Evolutionary conservation across 2,113 vertebrate genomes (phyloP), one percentile per base, ranked within the genome.

Genomic region (Lates calcarifer): DNA sequence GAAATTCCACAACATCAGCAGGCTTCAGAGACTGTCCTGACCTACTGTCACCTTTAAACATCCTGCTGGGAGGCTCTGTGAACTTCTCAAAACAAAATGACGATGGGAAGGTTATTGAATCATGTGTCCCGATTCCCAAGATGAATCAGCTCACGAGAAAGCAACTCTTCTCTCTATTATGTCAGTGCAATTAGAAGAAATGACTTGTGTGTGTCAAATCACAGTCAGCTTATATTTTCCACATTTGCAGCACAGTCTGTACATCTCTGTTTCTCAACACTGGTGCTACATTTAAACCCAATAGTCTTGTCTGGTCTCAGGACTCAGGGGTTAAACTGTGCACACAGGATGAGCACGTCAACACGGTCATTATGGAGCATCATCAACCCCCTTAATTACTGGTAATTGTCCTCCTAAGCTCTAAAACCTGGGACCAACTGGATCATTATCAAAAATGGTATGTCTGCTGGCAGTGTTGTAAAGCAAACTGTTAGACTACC

Each of bases 31-130:
- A 41, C 6, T 24, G 51, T 43, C 35, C 49, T 62, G 81, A 80
- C 63, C 72, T 20, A 11, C 31, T 28, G 63, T 67, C 80, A 56
- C 37, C 56, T 73, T 67, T 51, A 2, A 17, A 12, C 55, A 51
- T 69, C n/a, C 0, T 22, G 51, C 66, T 56, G 83, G 43, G 56
- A 82, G 41, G 77, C 63, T 20, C 7, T 0, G 18, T 28, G 17
- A 61, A 28, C 41, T 61, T 77, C 57, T 77, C 73, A 74, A 71
- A 87, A 80, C 39, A 86, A 77, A 82, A 75, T 7, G 29, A 71
- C 2, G 20, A 65, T 24, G 45, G 12, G 51, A 15, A 47, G 22
- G 29, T 72, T 62, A 24, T 45, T 77, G 56, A 68, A 41, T 51
- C 28, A 71, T 26, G 28, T 53, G 24, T 47, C 51, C n/a, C 15